Evolutionary conservation across 2,797 vertebrate genomes (phyloP).

Genomic region (Fundulus diaphanus): DNA sequence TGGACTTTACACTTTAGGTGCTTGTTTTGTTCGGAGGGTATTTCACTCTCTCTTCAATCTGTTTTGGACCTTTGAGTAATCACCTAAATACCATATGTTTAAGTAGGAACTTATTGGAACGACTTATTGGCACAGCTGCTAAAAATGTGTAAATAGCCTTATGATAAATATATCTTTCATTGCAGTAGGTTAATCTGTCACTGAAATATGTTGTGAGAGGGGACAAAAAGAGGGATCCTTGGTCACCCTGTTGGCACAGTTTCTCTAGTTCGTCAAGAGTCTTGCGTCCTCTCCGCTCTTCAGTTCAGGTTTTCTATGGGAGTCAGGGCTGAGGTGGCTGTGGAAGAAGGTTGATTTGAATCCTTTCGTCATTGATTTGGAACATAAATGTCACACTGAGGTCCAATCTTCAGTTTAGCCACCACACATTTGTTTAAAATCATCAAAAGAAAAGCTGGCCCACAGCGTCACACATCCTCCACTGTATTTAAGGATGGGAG

Average conservation of each 20-base stretch:
- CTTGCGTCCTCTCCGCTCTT: too few relatives aligned
- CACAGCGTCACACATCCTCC: background rate
- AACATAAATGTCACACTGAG: too few relatives aligned
- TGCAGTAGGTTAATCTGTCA: background rate
- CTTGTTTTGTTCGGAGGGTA: conserved; percentile 42
- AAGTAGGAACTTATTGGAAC: background rate
- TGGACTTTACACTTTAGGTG: conserved; percentile 40
- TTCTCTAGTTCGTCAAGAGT: too few relatives aligned
- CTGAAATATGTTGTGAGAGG: background rate
- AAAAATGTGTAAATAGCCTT: background rate
- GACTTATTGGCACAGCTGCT: conserved; percentile 2
- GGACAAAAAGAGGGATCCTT: background rate
- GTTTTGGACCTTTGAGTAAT: conserved; percentile 33
- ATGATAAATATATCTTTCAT: background rate
- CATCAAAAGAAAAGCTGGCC: too few relatives aligned
- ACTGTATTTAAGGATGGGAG: background rate
- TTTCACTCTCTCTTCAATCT: conserved; percentile 28
- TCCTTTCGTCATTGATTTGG: background rate
- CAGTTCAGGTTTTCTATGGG: too few relatives aligned
- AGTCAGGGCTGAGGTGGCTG: too few relatives aligned
- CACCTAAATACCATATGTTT: conserved; percentile 4
- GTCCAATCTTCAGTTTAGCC: too few relatives aligned
- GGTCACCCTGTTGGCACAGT: too few relatives aligned
- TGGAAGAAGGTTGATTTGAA: background rate
- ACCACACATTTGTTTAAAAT: background rate